These are phyloP conservation scores for Timandra comae DNA, from an alignment of 2,888 invertebrate genomes.

Conservation along the genomic window DNA sequence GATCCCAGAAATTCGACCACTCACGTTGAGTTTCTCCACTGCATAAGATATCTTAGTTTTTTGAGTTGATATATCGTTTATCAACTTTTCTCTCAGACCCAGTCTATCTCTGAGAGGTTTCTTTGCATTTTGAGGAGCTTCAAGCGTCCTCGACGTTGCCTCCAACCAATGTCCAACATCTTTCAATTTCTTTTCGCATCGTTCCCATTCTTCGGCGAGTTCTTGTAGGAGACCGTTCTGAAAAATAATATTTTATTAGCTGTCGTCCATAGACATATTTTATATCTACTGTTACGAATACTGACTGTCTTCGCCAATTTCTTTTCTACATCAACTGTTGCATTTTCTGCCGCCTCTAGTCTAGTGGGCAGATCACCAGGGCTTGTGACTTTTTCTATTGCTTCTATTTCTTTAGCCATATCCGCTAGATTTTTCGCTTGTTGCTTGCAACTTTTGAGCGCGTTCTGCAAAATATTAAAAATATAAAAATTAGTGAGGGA, in stretches of 20 bases:
- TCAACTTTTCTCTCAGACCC: slow-evolving; percentile 88
- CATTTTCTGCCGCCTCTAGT: slow-evolving; percentile 90
- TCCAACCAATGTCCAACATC: slow-evolving; percentile 94
- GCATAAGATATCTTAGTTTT: slow-evolving; percentile 92
- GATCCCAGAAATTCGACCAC: slow-evolving; percentile 23
- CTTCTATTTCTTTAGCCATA: slow-evolving; percentile 93
- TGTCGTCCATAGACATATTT: too few relatives aligned
- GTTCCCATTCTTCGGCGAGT: slow-evolving; percentile 96
- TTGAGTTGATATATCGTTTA: slow-evolving; percentile 91
- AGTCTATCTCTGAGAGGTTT: slow-evolving; percentile 92
- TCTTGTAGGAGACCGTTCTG: slow-evolving; percentile 93
- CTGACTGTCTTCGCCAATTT: slow-evolving; percentile 89
- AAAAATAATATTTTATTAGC: too few relatives aligned
- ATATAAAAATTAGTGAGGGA: not conserved
- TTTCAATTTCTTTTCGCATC: slow-evolving; percentile 95
- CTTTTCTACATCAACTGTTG: slow-evolving; percentile 89
- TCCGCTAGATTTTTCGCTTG: slow-evolving; percentile 92
- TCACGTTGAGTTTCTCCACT: slow-evolving; percentile 92
- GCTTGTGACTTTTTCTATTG: slow-evolving; percentile 88
- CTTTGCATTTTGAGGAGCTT: slow-evolving; percentile 89
- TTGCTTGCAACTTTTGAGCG: slow-evolving; percentile 92
- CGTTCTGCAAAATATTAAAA: slow-evolving; percentile 76
- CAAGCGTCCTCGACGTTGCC: slow-evolving; percentile 85
- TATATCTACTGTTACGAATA: too few relatives aligned
- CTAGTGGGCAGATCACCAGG: slow-evolving; percentile 91